Percentiles rank a stretch among this genome's conserved stretches.
These are phyloP conservation scores for Trichomalopsis sarcophagae DNA, from an alignment of 1,140 invertebrate species.

Conservation along the genomic window DNA sequence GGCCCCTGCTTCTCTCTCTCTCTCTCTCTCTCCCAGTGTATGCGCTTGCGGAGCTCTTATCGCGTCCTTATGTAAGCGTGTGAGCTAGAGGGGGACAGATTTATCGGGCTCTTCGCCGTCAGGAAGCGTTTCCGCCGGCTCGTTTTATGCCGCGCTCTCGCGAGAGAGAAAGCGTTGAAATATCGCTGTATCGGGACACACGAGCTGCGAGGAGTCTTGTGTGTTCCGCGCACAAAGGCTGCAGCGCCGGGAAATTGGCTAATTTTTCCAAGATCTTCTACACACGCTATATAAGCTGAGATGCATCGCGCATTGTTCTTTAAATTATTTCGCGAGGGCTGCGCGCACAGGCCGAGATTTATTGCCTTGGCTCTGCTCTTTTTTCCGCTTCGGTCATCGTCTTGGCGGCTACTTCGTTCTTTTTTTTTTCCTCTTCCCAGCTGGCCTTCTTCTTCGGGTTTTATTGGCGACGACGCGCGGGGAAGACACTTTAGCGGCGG, in stretches of 20 bases:
- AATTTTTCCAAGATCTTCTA: slow-evolving; percentile 59
- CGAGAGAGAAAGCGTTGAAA: slow-evolving; percentile 53
- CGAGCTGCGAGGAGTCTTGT: neutral
- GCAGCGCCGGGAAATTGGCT: slow-evolving; percentile 59
- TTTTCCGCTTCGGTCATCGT: neutral
- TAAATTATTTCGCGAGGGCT: slow-evolving; percentile 48
- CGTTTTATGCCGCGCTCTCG: slow-evolving; percentile 41
- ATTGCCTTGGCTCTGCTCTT: slow-evolving; percentile 4
- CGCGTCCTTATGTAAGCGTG: slow-evolving; percentile 45
- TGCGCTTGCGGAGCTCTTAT: slow-evolving; percentile 31
- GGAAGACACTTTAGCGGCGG: neutral
- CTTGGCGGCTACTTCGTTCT: neutral
- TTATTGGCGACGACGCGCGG: slow-evolving; percentile 11
- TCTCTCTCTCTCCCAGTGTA: slow-evolving; percentile 4
- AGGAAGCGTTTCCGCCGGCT: slow-evolving; percentile 54
- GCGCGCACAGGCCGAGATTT: neutral
- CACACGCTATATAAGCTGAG: neutral
- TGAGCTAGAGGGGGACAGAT: slow-evolving; percentile 30
- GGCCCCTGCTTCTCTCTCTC: slow-evolving; percentile 44
- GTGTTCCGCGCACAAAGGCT: slow-evolving; percentile 52
- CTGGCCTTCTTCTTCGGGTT: neutral
- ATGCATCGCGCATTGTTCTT: slow-evolving; percentile 30
- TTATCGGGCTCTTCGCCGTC: slow-evolving; percentile 48
- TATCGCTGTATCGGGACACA: slow-evolving; percentile 58
- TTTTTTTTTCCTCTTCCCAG: neutral